A percentile compares a stretch with the other conserved stretches of the same genome.
Evolutionary conservation across 2,888 invertebrate genomes (phyloP).

Genomic region (Chalcis sispes): DNA sequence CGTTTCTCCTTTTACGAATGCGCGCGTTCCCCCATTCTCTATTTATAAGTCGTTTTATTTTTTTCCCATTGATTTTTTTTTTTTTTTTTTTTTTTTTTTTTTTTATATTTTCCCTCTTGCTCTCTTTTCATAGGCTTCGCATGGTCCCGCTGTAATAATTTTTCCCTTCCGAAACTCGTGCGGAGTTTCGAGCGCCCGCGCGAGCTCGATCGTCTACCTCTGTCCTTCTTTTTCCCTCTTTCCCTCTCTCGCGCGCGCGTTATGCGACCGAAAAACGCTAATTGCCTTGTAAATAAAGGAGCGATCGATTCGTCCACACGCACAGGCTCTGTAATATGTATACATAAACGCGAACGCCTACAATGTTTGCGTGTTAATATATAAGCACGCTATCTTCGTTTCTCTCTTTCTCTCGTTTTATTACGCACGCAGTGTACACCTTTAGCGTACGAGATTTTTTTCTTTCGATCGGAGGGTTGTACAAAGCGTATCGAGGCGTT

Average conservation of each 20-base stretch:
- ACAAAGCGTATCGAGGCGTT: no score
- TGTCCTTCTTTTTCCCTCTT: background rate
- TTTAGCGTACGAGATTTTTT: no score
- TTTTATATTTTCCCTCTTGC: background rate
- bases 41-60: constrained; percentile 52
- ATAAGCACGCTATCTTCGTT: background rate
- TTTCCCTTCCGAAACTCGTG: no score
- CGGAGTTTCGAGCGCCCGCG: no score
- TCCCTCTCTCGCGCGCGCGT: background rate
- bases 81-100: background rate
- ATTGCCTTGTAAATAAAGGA: constrained; percentile 51
- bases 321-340: background rate
- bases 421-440: no score
- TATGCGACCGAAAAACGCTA: constrained; percentile 28
- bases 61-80: constrained; percentile 49
- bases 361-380: background rate
- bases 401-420: no score
- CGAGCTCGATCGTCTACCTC: background rate
- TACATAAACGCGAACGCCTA: background rate
- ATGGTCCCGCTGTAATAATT: background rate
- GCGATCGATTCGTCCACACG: constrained; percentile 48
- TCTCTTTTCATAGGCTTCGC: background rate
- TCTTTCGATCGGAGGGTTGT: no score
- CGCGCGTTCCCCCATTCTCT: background rate
- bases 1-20: background rate